Conservation (phyloP, 92 coral and sea anemone genomes). For the Heliopora coerulea region DNA sequence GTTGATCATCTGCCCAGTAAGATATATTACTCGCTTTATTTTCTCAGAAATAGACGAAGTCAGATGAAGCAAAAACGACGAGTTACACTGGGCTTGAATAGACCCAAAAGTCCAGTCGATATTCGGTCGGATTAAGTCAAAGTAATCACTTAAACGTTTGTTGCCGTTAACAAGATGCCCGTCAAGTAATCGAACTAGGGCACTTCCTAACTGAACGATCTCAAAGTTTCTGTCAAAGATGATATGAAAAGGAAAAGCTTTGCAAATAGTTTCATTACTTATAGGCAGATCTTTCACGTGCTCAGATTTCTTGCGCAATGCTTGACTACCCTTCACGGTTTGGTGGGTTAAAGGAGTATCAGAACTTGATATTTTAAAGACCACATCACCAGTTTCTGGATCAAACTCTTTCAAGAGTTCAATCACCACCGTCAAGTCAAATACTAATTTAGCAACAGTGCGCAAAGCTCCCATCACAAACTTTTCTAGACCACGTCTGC, state of each 20-base stretch:
- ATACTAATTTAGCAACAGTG: constrained; percentile 19
- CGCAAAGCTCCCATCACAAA: constrained; percentile 40
- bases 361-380: constrained; percentile 18
- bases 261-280: constrained; percentile 49
- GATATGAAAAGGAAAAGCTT: constrained; percentile 41
- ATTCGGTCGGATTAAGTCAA: constrained; percentile 65
- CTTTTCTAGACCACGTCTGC: constrained; percentile 26
- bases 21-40: constrained; percentile 53
- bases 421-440: constrained; percentile 9
- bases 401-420: constrained; percentile 26
- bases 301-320: constrained; percentile 14
- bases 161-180: constrained; percentile 52
- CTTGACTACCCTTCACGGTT: not conserved
- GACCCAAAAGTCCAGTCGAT: constrained; percentile 60
- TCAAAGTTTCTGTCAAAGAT: constrained; percentile 44
- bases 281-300: constrained; percentile 56
- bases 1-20: constrained; percentile 85
- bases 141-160: constrained; percentile 54
- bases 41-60: constrained; percentile 46
- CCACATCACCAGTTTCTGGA: constrained; percentile 36
- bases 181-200: constrained; percentile 72
- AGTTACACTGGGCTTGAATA: constrained; percentile 64
- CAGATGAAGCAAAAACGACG: constrained; percentile 63
- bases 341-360: not conserved
- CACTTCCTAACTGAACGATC: constrained; percentile 73